These are phyloP conservation scores for Tenrec ecaudatus DNA, from an alignment of 2,113 vertebrate genomes.

Conservation along the genomic window DNA sequence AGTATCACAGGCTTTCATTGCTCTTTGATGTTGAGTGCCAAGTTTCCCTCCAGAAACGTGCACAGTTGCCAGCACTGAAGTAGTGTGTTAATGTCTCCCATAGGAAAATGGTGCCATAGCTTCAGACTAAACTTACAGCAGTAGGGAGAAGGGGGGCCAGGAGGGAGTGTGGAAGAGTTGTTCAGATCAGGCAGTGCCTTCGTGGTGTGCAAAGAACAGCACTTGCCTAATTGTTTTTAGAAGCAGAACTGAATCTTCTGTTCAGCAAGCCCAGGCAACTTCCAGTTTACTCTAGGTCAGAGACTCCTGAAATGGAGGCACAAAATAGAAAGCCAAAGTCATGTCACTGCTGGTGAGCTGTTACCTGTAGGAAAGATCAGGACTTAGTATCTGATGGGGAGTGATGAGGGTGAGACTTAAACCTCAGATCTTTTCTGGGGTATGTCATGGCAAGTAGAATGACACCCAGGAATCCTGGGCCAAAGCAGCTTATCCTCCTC, in stretches of 20 bases:
- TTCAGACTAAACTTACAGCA: conserved; percentile 33
- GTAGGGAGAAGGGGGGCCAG: neutral
- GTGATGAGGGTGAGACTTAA: neutral
- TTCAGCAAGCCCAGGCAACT: conserved; percentile 63
- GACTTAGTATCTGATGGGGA: conserved; percentile 37
- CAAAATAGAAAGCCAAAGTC: conserved; percentile 12
- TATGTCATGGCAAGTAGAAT: neutral
- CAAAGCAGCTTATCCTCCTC: neutral
- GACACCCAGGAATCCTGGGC: neutral
- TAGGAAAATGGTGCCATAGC: conserved; percentile 21
- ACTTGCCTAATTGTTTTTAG: conserved; percentile 63
- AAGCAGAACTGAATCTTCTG: conserved; percentile 34
- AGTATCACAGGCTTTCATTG: neutral
- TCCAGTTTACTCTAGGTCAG: conserved; percentile 45
- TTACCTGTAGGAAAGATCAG: conserved; percentile 26
- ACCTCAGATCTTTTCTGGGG: neutral
- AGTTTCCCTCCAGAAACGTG: conserved; percentile 10
- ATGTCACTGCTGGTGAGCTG: neutral
- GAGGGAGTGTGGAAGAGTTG: neutral
- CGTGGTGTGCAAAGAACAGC: conserved; percentile 29
- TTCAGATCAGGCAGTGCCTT: neutral
- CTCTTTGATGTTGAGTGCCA: neutral
- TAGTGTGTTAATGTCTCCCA: neutral
- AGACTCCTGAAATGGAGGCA: conserved; percentile 54
- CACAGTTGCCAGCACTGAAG: neutral